phyloP scores from a whole-genome alignment of 2,113 vertebrate genomes.

The Indicator maculatus region DNA sequence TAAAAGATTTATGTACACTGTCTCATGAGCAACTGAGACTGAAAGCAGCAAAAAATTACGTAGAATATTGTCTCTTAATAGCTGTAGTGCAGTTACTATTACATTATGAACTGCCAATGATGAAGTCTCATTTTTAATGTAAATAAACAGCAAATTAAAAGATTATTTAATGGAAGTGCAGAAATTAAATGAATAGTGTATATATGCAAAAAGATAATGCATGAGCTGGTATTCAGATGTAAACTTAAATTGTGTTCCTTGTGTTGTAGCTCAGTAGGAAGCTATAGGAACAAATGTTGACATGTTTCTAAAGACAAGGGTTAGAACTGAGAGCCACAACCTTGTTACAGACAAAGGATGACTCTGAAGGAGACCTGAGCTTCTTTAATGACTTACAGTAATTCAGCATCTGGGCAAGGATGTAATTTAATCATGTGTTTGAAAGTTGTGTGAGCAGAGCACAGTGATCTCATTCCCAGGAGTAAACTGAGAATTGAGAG shows the following conservation, averaged over 20 bases:
- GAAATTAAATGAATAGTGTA: neutral
- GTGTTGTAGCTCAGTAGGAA: neutral
- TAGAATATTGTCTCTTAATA: neutral
- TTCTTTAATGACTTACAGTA: neutral
- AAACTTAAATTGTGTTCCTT: neutral
- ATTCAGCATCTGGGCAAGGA: slow-evolving; percentile 2
- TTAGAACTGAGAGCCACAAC: neutral
- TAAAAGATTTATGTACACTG: neutral
- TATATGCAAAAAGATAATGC: neutral
- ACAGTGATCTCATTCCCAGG: neutral
- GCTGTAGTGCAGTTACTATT: neutral
- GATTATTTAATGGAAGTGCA: neutral
- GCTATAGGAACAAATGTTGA: neutral
- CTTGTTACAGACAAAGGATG: neutral
- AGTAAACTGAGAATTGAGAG: neutral
- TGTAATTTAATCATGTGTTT: slow-evolving; percentile 23
- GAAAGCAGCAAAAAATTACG: neutral
- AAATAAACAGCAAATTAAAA: neutral
- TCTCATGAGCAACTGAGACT: neutral
- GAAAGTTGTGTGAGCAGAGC: slow-evolving; percentile 7
- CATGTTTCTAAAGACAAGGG: neutral
- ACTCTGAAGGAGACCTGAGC: neutral
- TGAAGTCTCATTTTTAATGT: neutral
- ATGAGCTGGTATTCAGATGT: neutral
- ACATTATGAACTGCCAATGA: neutral